Evolutionary conservation across 1,140 invertebrate species (phyloP), one percentile per base, ranked within the genome.

Genomic region (Bombus huntii): DNA sequence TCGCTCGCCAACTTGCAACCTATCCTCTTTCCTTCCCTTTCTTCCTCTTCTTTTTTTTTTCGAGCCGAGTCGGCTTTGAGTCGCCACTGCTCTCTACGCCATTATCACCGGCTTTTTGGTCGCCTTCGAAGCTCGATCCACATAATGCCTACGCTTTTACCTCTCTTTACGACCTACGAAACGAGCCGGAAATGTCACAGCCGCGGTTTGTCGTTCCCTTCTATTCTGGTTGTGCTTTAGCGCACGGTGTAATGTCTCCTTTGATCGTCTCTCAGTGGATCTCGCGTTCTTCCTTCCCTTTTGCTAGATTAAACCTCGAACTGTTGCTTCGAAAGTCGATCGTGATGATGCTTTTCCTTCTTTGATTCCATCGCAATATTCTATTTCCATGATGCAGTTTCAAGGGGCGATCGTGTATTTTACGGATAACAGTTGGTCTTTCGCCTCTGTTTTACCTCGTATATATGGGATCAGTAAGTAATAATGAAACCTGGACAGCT

Each of bases 71-170:
- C 47, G 25, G 22, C 78, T 80, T 71, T 70, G 57, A 53, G 42
- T 44, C 39, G 15, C 59, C 31, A 18, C 31, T 62, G 31, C 37
- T 42, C 42, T n/a, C 42, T 4, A 39, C 37, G 65, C 82, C 75
- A 78, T 83, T 83, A 78, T 83, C 82, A 31, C 71, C 65, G 31
- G 37, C 82, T 70, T 83, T 83, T 83, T 78, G 65, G 66, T 59
- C 82, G 74, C 75, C 65, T 78, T 83, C n/a, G 42, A 22, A 59
- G 65, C 74, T 78, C 82, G 82, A 78, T 83, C 44, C 53, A 25
- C 53, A 37, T 65, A 80, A 80, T 62, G 39, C 76, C 57, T 22
- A 39, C 18, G 53, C 77, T 85, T 85, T 85, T 39, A 80, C 83
- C 68, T 62, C 68, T 65, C 47, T n/a, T 37, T 25, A 34, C 53